phyloP scores from a whole-genome alignment of 1,140 invertebrate genomes.

The Eurosta solidaginis region DNA sequence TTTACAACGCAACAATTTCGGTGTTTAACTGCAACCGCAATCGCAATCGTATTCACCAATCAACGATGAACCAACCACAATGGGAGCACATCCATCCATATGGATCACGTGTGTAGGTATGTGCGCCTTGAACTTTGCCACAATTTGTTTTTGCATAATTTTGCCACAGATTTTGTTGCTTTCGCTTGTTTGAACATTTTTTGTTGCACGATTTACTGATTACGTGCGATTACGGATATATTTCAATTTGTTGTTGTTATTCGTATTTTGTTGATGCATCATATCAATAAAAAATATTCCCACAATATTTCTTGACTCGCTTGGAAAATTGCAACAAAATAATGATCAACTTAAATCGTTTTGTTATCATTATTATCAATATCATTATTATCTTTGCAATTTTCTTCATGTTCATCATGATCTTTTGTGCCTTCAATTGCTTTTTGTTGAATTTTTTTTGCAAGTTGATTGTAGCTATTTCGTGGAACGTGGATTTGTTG shows the following conservation, averaged over 20 bases:
- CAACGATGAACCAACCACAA: not conserved
- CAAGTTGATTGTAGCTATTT: not conserved
- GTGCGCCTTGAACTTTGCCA: slow-evolving; percentile 22
- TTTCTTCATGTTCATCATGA: not conserved
- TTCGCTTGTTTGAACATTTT: not conserved
- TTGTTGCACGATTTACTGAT: not conserved
- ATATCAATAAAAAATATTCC: slow-evolving; percentile 2
- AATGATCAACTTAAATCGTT: not conserved
- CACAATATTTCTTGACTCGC: not conserved
- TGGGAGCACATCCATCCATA: slow-evolving; percentile 24
- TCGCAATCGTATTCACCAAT: not conserved
- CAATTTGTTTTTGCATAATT: not conserved
- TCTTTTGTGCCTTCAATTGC: not conserved
- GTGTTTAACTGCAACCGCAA: not conserved
- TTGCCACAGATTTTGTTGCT: not conserved
- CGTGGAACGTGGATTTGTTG: not conserved
- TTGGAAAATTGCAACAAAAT: slow-evolving; percentile 10
- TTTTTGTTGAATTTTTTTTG: not conserved
- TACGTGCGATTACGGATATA: slow-evolving; percentile 12
- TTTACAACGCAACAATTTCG: slow-evolving; percentile 20
- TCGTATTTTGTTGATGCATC: not conserved
- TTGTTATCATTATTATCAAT: not conserved
- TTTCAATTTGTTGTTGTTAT: not conserved
- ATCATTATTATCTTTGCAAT: slow-evolving; percentile 12
- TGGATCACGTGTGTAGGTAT: too few relatives aligned